Conservation (phyloP, 2,113 vertebrate genomes). For the Rostratula benghalensis region DNA sequence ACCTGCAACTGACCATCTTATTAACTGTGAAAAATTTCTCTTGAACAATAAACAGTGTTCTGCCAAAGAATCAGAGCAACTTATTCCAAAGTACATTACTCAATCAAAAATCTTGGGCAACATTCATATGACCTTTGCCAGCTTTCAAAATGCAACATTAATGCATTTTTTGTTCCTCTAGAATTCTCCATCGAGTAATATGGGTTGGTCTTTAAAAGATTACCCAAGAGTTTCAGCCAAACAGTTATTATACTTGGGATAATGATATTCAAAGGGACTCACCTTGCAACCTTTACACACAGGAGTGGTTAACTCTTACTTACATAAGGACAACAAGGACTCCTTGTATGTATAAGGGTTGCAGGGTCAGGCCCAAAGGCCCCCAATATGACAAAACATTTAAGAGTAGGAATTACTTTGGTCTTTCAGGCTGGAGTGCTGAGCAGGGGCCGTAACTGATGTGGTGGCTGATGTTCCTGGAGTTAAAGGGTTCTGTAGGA, state of each 20-base stretch:
- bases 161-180: not conserved
- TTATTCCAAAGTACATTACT: slow-evolving; percentile 54
- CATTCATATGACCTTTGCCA: slow-evolving; percentile 43
- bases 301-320: not conserved
- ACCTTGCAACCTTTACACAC: slow-evolving; percentile 28
- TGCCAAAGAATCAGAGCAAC: slow-evolving; percentile 46
- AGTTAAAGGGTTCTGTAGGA: not conserved
- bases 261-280: slow-evolving; percentile 44
- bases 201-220: slow-evolving; percentile 20
- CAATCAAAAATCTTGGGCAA: slow-evolving; percentile 43
- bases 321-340: not conserved
- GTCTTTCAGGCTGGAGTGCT: not conserved
- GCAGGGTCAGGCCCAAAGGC: slow-evolving; percentile 15
- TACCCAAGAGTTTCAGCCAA: slow-evolving; percentile 35
- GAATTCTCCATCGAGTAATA: slow-evolving; percentile 21
- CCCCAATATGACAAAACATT: not conserved
- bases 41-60: slow-evolving; percentile 51
- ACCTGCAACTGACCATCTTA: slow-evolving; percentile 45
- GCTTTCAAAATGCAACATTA: slow-evolving; percentile 35
- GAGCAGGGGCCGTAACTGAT: not conserved
- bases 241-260: slow-evolving; percentile 1
- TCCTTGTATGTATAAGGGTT: not conserved
- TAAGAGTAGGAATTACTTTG: not conserved
- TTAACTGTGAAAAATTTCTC: slow-evolving; percentile 59
- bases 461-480: not conserved